A percentile compares a stretch with the other conserved stretches of the same genome.
Evolutionary conservation across 2,113 vertebrate species (phyloP).

Genomic region (Callipepla squamata): DNA sequence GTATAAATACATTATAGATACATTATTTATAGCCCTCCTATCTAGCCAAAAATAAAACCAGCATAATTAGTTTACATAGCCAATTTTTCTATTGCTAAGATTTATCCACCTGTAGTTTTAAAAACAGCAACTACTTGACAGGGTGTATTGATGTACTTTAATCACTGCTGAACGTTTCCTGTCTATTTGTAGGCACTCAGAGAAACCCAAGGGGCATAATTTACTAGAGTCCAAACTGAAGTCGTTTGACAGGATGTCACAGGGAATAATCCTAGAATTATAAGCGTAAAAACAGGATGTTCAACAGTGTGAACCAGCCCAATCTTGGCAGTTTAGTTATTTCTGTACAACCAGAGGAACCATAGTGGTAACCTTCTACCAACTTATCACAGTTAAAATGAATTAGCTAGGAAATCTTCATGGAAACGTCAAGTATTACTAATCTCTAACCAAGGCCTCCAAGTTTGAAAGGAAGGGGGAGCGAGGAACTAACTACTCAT

Average conservation of each 20-base stretch:
- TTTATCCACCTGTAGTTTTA: conserved; percentile 17
- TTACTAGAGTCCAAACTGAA: conserved; percentile 52
- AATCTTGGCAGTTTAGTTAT: not conserved
- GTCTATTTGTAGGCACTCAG: conserved; percentile 34
- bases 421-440: not conserved
- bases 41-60: not conserved
- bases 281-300: conserved; percentile 7
- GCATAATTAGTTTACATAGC: not conserved
- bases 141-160: conserved; percentile 30
- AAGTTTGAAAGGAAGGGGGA: not conserved
- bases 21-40: not conserved
- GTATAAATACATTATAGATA: not conserved
- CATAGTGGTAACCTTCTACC: not conserved
- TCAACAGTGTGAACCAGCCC: not conserved
- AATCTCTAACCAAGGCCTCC: fast-evolving
- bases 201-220: conserved; percentile 57
- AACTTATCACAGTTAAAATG: not conserved
- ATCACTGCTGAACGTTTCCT: conserved; percentile 44
- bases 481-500: fast-evolving
- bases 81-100: not conserved
- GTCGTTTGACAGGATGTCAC: conserved; percentile 52
- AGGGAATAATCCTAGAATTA: conserved; percentile 56
- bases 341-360: not conserved
- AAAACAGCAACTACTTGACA: conserved; percentile 17
- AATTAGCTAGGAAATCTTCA: not conserved